These are phyloP conservation scores for Coleophora deauratella DNA, from an alignment of 2,888 invertebrate genomes.

Conservation along the genomic window DNA sequence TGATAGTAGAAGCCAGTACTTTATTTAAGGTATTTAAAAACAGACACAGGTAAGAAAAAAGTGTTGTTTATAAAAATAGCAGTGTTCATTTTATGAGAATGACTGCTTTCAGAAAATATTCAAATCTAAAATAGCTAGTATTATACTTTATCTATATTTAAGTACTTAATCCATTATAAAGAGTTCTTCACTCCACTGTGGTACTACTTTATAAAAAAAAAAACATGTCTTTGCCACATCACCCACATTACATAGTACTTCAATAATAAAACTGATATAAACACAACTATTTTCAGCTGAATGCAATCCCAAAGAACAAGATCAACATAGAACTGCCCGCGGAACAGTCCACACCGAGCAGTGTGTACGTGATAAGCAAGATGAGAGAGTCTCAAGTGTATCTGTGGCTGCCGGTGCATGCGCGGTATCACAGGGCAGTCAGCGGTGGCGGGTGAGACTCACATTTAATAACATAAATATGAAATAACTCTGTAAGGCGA, in stretches of 20 bases:
- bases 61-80: too few relatives aligned
- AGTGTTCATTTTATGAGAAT: too few relatives aligned
- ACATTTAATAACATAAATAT: neutral
- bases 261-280: neutral
- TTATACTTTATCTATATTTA: too few relatives aligned
- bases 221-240: too few relatives aligned
- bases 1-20: too few relatives aligned
- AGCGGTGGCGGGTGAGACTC: slow-evolving; percentile 46
- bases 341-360: slow-evolving; percentile 31
- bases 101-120: too few relatives aligned
- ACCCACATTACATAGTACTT: neutral
- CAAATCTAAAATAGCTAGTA: too few relatives aligned
- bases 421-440: slow-evolving; percentile 47
- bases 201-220: too few relatives aligned
- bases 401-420: slow-evolving; percentile 52
- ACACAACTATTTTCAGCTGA: slow-evolving; percentile 27
- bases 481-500: neutral
- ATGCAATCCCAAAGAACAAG: slow-evolving; percentile 33
- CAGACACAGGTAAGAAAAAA: too few relatives aligned
- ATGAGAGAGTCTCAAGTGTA: slow-evolving; percentile 23
- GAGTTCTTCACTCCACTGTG: too few relatives aligned
- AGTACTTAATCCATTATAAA: too few relatives aligned
- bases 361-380: slow-evolving; percentile 35
- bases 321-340: slow-evolving; percentile 48
- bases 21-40: too few relatives aligned